Percentiles rank a stretch among this genome's conserved stretches.
These are phyloP conservation scores for Nesogale talazaci DNA, from an alignment of 2,113 vertebrate species.

Conservation along the genomic window DNA sequence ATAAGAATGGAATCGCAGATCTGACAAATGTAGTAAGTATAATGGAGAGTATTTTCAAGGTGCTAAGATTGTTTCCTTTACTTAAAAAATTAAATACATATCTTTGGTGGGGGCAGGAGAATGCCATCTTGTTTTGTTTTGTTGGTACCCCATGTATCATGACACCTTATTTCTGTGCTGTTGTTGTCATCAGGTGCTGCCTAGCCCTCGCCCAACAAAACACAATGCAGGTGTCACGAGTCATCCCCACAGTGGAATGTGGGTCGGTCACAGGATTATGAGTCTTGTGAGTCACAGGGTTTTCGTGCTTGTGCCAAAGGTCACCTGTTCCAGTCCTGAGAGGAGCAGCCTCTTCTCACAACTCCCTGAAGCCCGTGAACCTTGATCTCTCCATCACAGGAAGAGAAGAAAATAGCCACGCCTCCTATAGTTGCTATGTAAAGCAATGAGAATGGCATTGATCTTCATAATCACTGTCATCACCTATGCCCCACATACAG, in stretches of 20 bases:
- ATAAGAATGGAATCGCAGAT: too few species aligned
- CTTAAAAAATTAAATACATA: too few species aligned
- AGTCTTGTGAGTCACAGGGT: not conserved
- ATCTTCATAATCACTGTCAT: not conserved
- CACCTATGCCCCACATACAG: too few species aligned
- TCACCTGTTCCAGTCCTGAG: not conserved
- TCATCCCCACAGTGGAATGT: not conserved
- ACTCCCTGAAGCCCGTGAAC: not conserved
- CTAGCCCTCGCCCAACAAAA: not conserved
- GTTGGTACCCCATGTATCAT: not conserved
- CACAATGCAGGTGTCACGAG: not conserved
- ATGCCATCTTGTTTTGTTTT: not conserved
- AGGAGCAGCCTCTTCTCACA: not conserved
- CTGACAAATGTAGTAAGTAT: too few species aligned
- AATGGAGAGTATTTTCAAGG: too few species aligned
- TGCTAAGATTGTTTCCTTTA: too few species aligned
- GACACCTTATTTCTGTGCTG: not conserved
- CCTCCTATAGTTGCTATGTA: rapidly evolving
- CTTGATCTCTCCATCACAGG: not conserved
- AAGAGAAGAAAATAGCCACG: not conserved
- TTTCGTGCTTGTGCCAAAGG: not conserved
- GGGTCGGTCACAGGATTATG: not conserved
- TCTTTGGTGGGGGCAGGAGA: too few species aligned
- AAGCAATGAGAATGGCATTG: not conserved
- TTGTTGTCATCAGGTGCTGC: not conserved